Percentiles rank a stretch among this genome's conserved stretches.
phyloP scores from a whole-genome alignment of 2,888 invertebrate genomes.

The Eupithecia centaureata region DNA sequence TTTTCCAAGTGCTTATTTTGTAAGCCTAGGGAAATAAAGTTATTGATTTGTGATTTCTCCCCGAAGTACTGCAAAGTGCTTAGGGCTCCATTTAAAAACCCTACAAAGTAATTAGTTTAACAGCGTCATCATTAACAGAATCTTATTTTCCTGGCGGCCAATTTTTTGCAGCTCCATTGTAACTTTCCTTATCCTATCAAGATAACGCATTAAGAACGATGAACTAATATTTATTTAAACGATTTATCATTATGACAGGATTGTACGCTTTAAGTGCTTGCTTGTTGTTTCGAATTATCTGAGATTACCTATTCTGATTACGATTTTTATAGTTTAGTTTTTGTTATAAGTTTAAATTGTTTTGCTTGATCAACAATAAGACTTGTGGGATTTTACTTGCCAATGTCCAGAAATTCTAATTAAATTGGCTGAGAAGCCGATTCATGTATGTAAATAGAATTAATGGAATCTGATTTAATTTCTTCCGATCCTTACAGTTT shows the following conservation, averaged over 20 bases:
- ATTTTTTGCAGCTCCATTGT: constrained; percentile 15
- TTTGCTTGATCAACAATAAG: background rate
- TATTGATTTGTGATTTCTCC: no score
- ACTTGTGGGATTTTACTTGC: background rate
- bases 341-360: background rate
- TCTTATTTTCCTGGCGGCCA: constrained; percentile 22
- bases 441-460: background rate
- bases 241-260: constrained; percentile 18
- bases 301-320: background rate
- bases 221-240: background rate
- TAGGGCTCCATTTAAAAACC: background rate
- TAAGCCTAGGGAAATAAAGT: no score
- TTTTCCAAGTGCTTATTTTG: no score
- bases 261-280: background rate
- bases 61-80: background rate
- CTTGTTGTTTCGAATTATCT: background rate
- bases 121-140: constrained; percentile 11
- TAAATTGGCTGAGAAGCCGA: background rate
- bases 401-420: background rate
- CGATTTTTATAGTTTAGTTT: background rate
- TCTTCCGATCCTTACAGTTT: no score
- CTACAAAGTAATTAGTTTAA: constrained; percentile 27
- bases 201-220: constrained; percentile 22
- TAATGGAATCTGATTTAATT: no score
- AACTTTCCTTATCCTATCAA: constrained; percentile 31